Evolutionary conservation across 2,888 invertebrate species (phyloP), one percentile per base, ranked within the genome.

Genomic region (Folsomia manolachei): DNA sequence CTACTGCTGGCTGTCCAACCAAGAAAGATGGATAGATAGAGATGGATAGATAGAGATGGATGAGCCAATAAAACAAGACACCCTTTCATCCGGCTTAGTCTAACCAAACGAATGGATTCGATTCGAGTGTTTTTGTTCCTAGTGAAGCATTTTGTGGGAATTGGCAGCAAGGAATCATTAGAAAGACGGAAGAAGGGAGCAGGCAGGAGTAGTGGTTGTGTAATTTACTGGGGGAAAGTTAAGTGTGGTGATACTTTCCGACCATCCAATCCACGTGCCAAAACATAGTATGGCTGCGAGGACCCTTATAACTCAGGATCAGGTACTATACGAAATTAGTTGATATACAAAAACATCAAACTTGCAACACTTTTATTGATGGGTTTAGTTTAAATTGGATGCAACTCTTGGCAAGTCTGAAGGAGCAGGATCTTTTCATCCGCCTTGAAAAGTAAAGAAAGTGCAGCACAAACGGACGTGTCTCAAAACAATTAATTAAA

Each of bases 21-120:
- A 39, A 14, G 39, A 39, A 39, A 39, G 39, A 39, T n/a, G n/a
- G n/a, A n/a, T 19, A 2, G 26, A 62, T 18, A 24, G 9, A 64
- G 64, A 64, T 64, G 64, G 64, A 64, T 64, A 64, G 64, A 64
- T 27, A 25, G 64, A 64, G 64, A 64, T 64, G 27, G 64, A 64
- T 64, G 64, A 64, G 64, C 64, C 64, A 64, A 64, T 64, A 64
- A 64, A 64, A n/a, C n/a, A 27, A 52, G 65, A 52, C 65, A 52
- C 52, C 23, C 65, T 66, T 52, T 66, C 52, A 52, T 66, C 24
- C 25, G 39, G 39, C 39, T 39, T 39, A 39, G 39, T 39, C 39
- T 39, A 39, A 39, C 39, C 39, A 39, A 14, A 4, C 4, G 39
- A 39, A 39, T 39, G 39, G 4, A 39, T 39, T 39, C 39, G 39